Conservation (phyloP, 2,888 invertebrate species). For the Drosophila mettleri region DNA sequence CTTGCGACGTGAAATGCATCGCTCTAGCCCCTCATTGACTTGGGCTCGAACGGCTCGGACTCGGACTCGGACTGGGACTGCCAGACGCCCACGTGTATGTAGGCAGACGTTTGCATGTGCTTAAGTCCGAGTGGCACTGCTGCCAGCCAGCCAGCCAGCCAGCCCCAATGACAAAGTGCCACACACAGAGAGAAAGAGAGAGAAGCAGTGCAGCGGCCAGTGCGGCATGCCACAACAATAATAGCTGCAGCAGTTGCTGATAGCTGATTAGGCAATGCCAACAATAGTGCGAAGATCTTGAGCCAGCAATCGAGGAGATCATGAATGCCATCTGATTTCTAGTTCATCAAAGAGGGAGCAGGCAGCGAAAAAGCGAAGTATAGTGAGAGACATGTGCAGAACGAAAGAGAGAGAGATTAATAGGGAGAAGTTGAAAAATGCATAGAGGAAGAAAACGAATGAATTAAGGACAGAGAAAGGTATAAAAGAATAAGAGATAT, state of each 20-base stretch:
- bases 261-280: constrained; percentile 38
- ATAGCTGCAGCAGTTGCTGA: constrained; percentile 5
- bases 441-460: too few species aligned
- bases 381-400: too few species aligned
- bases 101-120: neutral
- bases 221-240: constrained; percentile 40
- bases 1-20: constrained; percentile 28
- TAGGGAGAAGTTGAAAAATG: too few species aligned
- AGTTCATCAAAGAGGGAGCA: too few species aligned
- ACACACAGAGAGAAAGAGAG: too few species aligned
- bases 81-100: constrained; percentile 42
- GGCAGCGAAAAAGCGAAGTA: too few species aligned
- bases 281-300: constrained; percentile 3
- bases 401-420: too few species aligned
- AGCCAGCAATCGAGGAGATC: neutral
- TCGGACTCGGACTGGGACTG: too few species aligned
- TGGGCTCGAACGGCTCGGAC: constrained; percentile 21
- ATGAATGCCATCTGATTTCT: neutral
- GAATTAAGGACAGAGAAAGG: too few species aligned
- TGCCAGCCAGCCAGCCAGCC: too few species aligned
- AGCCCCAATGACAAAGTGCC: constrained; percentile 39
- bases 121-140: neutral
- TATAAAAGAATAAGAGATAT: too few species aligned
- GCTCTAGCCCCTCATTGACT: constrained; percentile 18
- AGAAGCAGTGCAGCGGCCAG: constrained; percentile 1